phyloP scores from a whole-genome alignment of 2,888 invertebrate genomes.

The Hirtodrosophila duncani region DNA sequence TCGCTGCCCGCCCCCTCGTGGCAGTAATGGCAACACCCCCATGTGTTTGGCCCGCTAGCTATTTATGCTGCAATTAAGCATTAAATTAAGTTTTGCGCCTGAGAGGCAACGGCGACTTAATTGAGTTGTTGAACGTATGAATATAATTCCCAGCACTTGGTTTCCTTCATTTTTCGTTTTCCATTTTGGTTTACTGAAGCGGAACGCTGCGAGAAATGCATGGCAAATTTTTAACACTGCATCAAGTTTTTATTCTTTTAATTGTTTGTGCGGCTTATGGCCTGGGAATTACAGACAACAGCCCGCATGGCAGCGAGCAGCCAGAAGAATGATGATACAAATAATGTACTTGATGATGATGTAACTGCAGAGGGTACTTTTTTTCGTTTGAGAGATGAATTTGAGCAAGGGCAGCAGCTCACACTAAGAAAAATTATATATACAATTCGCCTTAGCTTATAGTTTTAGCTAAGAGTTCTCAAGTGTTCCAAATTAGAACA shows the following conservation, averaged over 20 bases:
- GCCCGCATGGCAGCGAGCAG: constrained; percentile 41
- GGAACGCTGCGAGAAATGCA: constrained; percentile 46
- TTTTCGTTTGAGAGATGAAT: no score
- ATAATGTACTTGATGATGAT: constrained; percentile 2
- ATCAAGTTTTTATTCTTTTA: constrained; percentile 39
- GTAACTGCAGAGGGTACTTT: no score
- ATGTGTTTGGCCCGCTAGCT: no score
- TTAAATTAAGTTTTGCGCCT: constrained; percentile 65
- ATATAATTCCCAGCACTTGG: constrained; percentile 25
- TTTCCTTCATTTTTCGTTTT: constrained; percentile 11
- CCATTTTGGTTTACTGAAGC: constrained; percentile 36
- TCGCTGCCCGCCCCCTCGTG: background rate
- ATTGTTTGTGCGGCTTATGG: constrained; percentile 43
- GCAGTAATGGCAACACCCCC: no score
- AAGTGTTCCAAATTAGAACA: no score
- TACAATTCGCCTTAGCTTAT: no score
- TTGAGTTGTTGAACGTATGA: constrained; percentile 52
- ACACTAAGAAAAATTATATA: no score
- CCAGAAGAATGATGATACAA: constrained; percentile 24
- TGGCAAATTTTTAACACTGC: constrained; percentile 52
- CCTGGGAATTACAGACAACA: constrained; percentile 44
- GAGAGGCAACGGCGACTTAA: constrained; percentile 42
- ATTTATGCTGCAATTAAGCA: constrained; percentile 57
- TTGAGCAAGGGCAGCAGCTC: no score
- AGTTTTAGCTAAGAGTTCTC: no score